Evolutionary conservation across 2,113 vertebrate genomes (phyloP).

Genomic region (Indri indri): DNA sequence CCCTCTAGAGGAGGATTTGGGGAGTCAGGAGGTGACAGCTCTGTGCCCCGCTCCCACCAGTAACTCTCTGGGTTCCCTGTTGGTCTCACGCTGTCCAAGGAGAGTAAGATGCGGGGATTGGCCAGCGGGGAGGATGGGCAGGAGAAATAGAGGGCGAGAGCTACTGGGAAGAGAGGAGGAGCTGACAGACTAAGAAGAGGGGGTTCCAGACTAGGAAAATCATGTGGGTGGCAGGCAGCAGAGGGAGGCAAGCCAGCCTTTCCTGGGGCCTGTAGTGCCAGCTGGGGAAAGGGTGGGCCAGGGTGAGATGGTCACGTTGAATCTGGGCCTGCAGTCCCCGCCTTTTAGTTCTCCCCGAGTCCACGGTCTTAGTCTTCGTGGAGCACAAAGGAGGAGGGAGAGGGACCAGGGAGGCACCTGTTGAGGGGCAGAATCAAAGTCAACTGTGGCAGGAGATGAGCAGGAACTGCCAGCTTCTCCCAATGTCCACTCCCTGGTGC

Average conservation of each 20-base stretch:
- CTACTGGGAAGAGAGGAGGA: neutral
- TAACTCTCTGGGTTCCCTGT: neutral
- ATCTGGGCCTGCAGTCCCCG: neutral
- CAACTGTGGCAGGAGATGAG: neutral
- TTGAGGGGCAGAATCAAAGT: neutral
- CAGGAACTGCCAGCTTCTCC: neutral
- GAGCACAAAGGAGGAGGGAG: neutral
- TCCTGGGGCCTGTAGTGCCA: neutral
- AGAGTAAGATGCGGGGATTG: neutral
- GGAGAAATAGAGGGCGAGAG: neutral
- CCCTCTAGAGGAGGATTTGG: neutral
- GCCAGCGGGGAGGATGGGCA: neutral
- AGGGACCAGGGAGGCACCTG: neutral
- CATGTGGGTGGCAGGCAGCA: neutral
- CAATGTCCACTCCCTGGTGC: neutral
- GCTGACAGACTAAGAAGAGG: neutral
- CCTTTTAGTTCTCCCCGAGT: neutral
- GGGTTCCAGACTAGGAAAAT: neutral
- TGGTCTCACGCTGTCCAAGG: neutral
- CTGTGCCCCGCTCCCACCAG: neutral
- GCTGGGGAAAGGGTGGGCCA: neutral
- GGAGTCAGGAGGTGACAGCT: neutral
- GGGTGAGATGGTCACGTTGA: neutral
- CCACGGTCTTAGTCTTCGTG: neutral
- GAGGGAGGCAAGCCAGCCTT: neutral